Conservation (phyloP, 2,113 vertebrate genomes). For the Rhinoptilus africanus region DNA sequence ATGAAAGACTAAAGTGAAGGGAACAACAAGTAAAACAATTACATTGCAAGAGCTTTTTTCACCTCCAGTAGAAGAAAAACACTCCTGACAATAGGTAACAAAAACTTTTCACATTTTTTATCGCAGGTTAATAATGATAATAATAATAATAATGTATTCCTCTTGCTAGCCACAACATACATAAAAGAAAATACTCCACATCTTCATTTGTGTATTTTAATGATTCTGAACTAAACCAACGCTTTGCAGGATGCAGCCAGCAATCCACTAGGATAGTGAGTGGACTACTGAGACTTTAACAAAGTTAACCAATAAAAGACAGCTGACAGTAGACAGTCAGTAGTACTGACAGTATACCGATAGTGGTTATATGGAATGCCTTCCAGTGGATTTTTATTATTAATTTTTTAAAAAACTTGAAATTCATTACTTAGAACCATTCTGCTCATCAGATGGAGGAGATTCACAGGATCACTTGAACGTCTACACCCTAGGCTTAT, state of each 20-base stretch:
- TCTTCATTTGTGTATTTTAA: neutral
- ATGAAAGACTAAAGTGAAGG: neutral
- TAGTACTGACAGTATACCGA: neutral
- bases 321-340: neutral
- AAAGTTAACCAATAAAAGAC: neutral
- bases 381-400: neutral
- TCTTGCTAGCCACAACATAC: neutral
- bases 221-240: neutral
- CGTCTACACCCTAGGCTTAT: neutral
- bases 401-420: neutral
- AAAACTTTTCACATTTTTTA: neutral
- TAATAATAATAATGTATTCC: neutral
- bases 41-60: neutral
- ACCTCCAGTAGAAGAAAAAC: neutral
- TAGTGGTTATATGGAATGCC: neutral
- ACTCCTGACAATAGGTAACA: neutral
- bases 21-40: neutral
- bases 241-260: neutral
- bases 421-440: neutral
- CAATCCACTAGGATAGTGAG: neutral
- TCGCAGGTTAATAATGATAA: rapidly evolving
- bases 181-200: neutral
- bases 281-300: neutral
- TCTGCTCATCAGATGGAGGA: neutral
- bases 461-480: neutral